Conservation (phyloP, 1,140 invertebrate species). For the Globodera ellingtonae region DNA sequence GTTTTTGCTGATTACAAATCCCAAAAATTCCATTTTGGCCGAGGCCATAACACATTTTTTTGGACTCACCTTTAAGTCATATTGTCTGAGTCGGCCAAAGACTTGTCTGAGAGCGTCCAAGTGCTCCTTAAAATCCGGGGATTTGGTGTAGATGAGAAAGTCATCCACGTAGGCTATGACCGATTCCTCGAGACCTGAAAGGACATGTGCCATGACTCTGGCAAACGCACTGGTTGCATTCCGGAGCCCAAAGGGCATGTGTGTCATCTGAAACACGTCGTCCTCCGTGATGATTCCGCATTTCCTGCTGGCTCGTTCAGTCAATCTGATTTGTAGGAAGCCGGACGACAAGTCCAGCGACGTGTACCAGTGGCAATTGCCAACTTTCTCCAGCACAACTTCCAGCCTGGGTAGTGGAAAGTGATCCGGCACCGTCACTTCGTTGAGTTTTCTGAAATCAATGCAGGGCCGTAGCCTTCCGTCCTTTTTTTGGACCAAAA, state of each 20-base stretch:
- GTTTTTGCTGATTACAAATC: background rate
- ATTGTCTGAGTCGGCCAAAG: background rate
- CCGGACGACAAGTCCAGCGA: constrained; percentile 12
- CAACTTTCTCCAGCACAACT: constrained; percentile 7
- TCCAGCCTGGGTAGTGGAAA: constrained; percentile 66
- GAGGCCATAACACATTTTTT: constrained; percentile 10
- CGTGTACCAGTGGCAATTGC: constrained; percentile 4
- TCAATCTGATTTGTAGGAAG: constrained; percentile 9
- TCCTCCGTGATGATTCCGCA: constrained; percentile 20
- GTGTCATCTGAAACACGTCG: background rate
- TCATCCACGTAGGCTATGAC: no score
- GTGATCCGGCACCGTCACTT: constrained; percentile 57
- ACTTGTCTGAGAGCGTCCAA: background rate
- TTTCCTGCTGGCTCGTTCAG: constrained; percentile 3
- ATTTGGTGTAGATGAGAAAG: background rate
- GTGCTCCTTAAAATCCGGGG: background rate
- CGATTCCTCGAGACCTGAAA: background rate
- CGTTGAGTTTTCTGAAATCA: constrained; percentile 11
- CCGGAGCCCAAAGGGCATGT: background rate
- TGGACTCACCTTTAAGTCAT: background rate
- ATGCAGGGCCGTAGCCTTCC: constrained; percentile 9
- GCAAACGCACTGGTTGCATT: background rate
- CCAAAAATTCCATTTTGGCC: constrained; percentile 8
- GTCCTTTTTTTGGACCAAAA: constrained; percentile 20
- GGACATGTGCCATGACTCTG: background rate